Evolutionary conservation across 2,888 invertebrate species (phyloP).

Genomic region (Chrysolina haemoptera): DNA sequence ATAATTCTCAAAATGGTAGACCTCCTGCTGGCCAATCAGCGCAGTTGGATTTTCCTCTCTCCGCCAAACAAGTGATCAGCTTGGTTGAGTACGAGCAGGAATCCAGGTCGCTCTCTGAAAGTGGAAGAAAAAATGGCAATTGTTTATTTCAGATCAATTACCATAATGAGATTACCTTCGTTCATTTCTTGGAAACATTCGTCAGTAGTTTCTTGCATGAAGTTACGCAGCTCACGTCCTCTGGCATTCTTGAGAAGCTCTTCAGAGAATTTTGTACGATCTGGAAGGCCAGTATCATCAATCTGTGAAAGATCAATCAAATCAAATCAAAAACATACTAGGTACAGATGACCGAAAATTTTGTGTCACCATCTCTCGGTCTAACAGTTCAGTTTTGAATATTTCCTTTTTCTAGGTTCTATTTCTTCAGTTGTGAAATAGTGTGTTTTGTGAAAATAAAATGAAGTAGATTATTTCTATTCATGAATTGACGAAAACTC

Average conservation of each 20-base stretch:
- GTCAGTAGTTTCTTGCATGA: constrained; percentile 79
- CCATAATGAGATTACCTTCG: constrained; percentile 41
- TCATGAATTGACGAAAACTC: no score
- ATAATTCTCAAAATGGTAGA: constrained; percentile 64
- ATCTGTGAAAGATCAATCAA: constrained; percentile 67
- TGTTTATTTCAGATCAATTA: neutral
- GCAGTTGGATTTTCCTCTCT: constrained; percentile 81
- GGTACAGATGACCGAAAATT: no score
- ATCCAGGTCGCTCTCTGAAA: constrained; percentile 72
- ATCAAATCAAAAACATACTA: no score
- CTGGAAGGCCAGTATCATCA: constrained; percentile 77
- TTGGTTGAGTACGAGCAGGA: constrained; percentile 79
- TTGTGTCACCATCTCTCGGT: no score
- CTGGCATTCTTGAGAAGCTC: constrained; percentile 76
- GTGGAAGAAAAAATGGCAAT: neutral
- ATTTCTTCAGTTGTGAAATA: no score
- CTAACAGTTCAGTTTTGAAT: no score
- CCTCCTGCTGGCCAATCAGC: constrained; percentile 80
- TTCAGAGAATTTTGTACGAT: constrained; percentile 76
- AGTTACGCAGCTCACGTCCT: constrained; percentile 78
- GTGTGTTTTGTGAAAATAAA: no score
- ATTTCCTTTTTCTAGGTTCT: no score
- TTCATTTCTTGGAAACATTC: constrained; percentile 76
- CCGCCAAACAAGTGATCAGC: constrained; percentile 78
- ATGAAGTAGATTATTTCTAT: no score